These are phyloP conservation scores for Ophion ventricosus DNA, from an alignment of 2,888 invertebrate species.

Conservation along the genomic window DNA sequence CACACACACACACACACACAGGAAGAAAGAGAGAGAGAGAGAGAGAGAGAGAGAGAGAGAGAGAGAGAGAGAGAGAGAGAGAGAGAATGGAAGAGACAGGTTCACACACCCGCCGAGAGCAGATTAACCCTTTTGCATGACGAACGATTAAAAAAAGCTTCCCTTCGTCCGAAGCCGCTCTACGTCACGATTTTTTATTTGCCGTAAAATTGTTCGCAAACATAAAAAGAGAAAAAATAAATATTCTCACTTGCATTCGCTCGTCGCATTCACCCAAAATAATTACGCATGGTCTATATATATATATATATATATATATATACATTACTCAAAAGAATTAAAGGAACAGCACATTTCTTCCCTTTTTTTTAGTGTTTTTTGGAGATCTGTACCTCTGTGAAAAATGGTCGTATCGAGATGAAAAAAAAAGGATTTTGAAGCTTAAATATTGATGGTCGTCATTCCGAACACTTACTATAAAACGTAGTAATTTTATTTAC, in stretches of 20 bases:
- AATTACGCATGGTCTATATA: neutral
- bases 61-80: neutral
- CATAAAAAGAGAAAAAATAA: neutral
- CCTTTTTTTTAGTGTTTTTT: too few species aligned
- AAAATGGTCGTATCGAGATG: too few species aligned
- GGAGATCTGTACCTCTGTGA: too few species aligned
- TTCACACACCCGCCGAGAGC: neutral
- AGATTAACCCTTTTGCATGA: constrained; percentile 67
- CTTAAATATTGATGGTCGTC: too few species aligned
- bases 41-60: neutral
- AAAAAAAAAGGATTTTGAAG: too few species aligned
- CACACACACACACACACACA: neutral
- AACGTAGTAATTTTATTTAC: too few species aligned
- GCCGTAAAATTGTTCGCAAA: constrained; percentile 33
- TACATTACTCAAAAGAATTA: too few species aligned
- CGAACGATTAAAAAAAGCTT: constrained; percentile 18
- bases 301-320: too few species aligned
- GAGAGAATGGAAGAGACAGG: neutral
- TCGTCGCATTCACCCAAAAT: neutral
- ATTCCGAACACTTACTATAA: too few species aligned
- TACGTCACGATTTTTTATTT: constrained; percentile 54
- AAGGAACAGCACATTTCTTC: too few species aligned
- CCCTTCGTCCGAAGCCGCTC: neutral
- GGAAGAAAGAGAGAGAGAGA: neutral
- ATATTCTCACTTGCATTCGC: neutral